Conservation (phyloP, 1,140 invertebrate species). For the Tetragonula clypearis region DNA sequence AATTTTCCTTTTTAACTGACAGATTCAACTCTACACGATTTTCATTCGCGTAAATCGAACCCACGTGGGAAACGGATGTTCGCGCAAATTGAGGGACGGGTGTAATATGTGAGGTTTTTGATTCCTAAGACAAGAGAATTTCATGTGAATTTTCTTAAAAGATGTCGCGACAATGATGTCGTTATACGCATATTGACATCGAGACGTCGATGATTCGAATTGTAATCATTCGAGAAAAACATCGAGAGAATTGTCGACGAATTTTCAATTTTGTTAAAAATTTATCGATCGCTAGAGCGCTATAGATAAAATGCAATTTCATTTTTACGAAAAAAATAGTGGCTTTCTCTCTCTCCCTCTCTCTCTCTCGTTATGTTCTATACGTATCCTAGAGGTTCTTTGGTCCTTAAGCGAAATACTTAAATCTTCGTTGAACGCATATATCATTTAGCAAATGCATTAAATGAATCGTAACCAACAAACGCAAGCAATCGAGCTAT, state of each 20-base stretch:
- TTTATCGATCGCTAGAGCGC: background rate
- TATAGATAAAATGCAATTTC: constrained; percentile 16
- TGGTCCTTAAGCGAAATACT: constrained; percentile 36
- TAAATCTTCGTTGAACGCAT: background rate
- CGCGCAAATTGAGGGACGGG: too few species aligned
- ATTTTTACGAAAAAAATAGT: constrained; percentile 20
- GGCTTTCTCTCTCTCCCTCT: background rate
- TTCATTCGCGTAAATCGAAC: too few species aligned
- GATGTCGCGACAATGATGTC: background rate
- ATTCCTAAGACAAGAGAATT: constrained; percentile 35
- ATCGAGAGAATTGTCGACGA: background rate
- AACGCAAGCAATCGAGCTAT: background rate
- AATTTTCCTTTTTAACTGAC: too few species aligned
- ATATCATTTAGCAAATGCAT: background rate
- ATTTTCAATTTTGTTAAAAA: background rate
- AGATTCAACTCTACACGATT: too few species aligned
- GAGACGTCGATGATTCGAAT: background rate
- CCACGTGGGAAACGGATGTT: too few species aligned
- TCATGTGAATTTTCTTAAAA: background rate
- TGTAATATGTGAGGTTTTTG: constrained; percentile 13
- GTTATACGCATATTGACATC: background rate
- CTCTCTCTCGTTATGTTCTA: background rate
- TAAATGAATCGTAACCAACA: constrained; percentile 5
- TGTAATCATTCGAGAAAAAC: too few species aligned
- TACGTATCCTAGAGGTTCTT: constrained; percentile 10